Evolutionary conservation across 2,888 invertebrate genomes (phyloP).

Genomic region (Therioaphis trifolii): DNA sequence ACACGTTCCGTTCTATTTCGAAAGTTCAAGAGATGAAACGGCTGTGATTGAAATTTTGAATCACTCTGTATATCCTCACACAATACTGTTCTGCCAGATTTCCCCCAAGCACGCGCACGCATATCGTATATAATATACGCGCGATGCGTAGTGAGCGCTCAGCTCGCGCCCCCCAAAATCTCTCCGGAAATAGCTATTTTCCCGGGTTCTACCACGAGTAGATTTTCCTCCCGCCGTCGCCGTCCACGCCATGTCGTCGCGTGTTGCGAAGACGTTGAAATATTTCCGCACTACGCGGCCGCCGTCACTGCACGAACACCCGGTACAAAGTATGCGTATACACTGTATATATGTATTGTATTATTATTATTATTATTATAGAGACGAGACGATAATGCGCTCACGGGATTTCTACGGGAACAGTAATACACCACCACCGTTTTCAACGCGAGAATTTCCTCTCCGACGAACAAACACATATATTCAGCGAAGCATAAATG

Average conservation of each 20-base stretch:
- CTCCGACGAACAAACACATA: constrained; percentile 46
- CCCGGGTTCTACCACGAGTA: neutral
- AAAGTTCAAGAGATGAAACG: too few species aligned
- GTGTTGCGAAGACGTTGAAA: constrained; percentile 16
- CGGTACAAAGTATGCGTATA: neutral
- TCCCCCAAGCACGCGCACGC: neutral
- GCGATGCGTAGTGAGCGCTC: too few species aligned
- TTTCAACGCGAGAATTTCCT: constrained; percentile 11
- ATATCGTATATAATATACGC: too few species aligned
- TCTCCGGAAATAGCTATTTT: constrained; percentile 30
- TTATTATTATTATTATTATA: too few species aligned
- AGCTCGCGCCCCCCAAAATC: neutral
- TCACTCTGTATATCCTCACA: too few species aligned
- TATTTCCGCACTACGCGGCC: neutral
- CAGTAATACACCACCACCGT: constrained; percentile 7
- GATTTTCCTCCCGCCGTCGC: neutral
- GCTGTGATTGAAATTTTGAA: too few species aligned
- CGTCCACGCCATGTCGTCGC: neutral
- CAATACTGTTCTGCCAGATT: neutral
- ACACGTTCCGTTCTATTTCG: too few species aligned
- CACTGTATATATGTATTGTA: neutral
- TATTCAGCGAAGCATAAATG: constrained; percentile 39
- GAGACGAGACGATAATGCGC: constrained; percentile 34
- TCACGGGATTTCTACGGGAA: constrained; percentile 47
- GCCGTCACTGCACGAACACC: neutral